These are phyloP conservation scores for Ginglymostoma cirratum DNA, from an alignment of 2,113 vertebrate genomes.

Conservation along the genomic window DNA sequence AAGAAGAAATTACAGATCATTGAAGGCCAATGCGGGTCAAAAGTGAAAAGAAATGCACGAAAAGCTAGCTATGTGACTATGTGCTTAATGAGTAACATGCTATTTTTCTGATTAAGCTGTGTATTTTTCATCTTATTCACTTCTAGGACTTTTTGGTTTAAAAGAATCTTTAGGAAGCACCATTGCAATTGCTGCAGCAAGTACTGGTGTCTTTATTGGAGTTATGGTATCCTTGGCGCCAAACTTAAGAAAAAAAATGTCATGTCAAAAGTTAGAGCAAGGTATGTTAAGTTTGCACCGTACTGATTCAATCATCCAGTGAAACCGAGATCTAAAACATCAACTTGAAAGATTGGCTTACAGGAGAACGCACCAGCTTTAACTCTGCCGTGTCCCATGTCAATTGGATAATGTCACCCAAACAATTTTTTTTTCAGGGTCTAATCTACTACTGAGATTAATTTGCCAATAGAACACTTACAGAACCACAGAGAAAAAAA, in stretches of 20 bases:
- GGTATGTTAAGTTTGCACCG: slow-evolving; percentile 38
- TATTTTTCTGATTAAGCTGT: not conserved
- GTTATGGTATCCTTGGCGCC: slow-evolving; percentile 50
- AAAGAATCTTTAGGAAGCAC: slow-evolving; percentile 56
- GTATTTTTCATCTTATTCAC: slow-evolving; percentile 16
- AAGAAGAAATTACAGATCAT: not conserved
- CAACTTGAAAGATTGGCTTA: not conserved
- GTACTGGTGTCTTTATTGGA: slow-evolving; percentile 46
- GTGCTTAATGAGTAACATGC: not conserved
- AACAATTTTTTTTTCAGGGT: not conserved
- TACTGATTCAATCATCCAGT: not conserved
- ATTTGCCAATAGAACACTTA: not conserved
- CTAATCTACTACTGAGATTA: not conserved
- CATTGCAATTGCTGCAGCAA: slow-evolving; percentile 50
- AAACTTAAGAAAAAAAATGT: slow-evolving; percentile 46
- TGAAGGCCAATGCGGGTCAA: not conserved
- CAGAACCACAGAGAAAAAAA: not conserved
- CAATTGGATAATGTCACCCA: not conserved
- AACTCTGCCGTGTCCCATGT: not conserved
- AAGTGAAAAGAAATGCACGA: not conserved
- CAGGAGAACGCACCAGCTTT: not conserved
- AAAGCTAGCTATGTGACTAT: not conserved
- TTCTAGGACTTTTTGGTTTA: slow-evolving; percentile 49
- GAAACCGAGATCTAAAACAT: not conserved
- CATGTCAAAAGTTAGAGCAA: slow-evolving; percentile 47